These are phyloP conservation scores for Sapayoa aenigma DNA, from an alignment of 2,113 vertebrate species.

Conservation along the genomic window DNA sequence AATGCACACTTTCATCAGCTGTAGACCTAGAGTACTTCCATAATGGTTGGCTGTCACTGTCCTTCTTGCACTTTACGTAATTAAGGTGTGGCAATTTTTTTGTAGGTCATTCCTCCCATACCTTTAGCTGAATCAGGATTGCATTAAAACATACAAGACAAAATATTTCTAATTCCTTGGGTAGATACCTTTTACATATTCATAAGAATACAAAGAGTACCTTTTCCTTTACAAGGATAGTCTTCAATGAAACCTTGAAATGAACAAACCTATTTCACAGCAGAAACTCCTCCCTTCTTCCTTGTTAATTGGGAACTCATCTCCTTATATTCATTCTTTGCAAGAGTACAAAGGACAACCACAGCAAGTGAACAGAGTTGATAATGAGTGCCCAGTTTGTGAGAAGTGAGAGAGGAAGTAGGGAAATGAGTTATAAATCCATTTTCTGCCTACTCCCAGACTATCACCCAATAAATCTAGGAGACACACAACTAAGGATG, in stretches of 20 bases:
- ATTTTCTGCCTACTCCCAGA: not conserved
- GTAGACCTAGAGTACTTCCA: not conserved
- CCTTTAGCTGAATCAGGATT: not conserved
- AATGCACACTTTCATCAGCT: not conserved
- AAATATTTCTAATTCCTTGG: not conserved
- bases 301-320: not conserved
- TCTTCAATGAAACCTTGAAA: not conserved
- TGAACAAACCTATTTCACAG: not conserved
- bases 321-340: not conserved
- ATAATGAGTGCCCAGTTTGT: not conserved
- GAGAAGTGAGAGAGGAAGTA: not conserved
- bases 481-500: not conserved
- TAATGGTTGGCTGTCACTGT: not conserved
- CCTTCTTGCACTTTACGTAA: not conserved
- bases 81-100: not conserved
- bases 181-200: not conserved
- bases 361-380: not conserved
- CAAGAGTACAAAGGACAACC: not conserved
- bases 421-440: not conserved
- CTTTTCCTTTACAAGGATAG: not conserved
- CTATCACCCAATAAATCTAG: not conserved
- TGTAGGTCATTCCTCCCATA: rapidly evolving
- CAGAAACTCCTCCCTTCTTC: not conserved
- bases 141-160: not conserved
- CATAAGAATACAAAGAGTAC: not conserved